Percentiles rank a stretch among this genome's conserved stretches.
Conservation (phyloP, 2,113 vertebrate genomes). For the Heterotilapia buettikoferi region DNA sequence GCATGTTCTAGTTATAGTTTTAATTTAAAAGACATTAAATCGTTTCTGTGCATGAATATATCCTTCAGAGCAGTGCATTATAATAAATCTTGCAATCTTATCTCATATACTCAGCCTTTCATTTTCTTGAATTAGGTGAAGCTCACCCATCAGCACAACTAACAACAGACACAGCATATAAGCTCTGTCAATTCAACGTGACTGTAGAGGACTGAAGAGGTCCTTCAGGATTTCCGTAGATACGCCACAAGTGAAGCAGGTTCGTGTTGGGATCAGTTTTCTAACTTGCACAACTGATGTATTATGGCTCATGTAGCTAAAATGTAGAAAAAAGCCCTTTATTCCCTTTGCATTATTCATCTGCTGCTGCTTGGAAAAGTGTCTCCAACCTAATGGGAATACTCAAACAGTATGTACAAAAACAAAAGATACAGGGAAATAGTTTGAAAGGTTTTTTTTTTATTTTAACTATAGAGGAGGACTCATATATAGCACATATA, state of each 20-base stretch:
- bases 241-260: not conserved
- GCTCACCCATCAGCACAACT: not conserved
- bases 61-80: not conserved
- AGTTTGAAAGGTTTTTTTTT: not conserved
- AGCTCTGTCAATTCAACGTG: not conserved
- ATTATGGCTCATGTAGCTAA: slow-evolving; percentile 36
- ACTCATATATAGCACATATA: not conserved
- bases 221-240: not conserved
- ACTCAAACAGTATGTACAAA: slow-evolving; percentile 9
- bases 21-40: not conserved
- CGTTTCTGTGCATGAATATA: not conserved
- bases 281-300: not conserved
- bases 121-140: not conserved
- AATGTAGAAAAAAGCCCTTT: slow-evolving; percentile 32
- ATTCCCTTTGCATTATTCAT: slow-evolving; percentile 62
- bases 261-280: slow-evolving; percentile 6
- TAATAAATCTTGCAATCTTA: not conserved
- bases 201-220: not conserved
- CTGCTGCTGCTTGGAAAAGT: slow-evolving; percentile 26
- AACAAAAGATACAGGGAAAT: not conserved
- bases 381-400: slow-evolving; percentile 23
- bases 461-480: not conserved
- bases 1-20: slow-evolving; percentile 4
- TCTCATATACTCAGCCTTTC: not conserved
- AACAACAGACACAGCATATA: not conserved